Conservation (phyloP, 2,797 vertebrate genomes). For the Leptatherina wallacei region DNA sequence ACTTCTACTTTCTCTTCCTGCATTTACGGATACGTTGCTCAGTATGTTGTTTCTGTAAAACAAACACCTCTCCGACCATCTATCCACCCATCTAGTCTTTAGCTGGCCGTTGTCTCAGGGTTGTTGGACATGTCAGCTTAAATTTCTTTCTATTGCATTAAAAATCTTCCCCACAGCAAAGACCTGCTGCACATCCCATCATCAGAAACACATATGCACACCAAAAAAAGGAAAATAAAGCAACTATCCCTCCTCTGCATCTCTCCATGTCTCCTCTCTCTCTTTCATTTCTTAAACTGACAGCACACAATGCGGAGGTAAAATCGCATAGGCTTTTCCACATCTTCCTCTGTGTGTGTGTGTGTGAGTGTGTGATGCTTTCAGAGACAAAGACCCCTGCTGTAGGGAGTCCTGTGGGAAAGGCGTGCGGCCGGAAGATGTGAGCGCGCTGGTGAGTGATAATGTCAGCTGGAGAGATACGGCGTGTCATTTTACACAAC, state of each 20-base stretch:
- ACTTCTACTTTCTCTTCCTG: background rate
- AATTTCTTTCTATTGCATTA: slow-evolving; percentile 57
- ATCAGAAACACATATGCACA: slow-evolving; percentile 22
- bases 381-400: slow-evolving; percentile 85
- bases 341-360: slow-evolving; percentile 35
- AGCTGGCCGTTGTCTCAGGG: slow-evolving; percentile 54
- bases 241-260: slow-evolving; percentile 47
- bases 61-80: slow-evolving; percentile 23
- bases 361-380: slow-evolving; percentile 60
- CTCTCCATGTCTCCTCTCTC: slow-evolving; percentile 33
- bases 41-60: slow-evolving; percentile 4
- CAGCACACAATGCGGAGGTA: slow-evolving; percentile 74
- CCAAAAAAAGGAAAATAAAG: background rate
- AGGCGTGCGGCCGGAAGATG: slow-evolving; percentile 83
- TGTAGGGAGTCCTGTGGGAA: slow-evolving; percentile 85
- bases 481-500: slow-evolving; percentile 86
- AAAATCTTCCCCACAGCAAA: slow-evolving; percentile 34
- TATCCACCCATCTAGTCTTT: slow-evolving; percentile 32
- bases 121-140: slow-evolving; percentile 64
- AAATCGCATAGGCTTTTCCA: slow-evolving; percentile 66
- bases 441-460: slow-evolving; percentile 84
- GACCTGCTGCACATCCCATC: slow-evolving; percentile 27
- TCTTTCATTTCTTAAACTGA: slow-evolving; percentile 54
- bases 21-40: background rate
- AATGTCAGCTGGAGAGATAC: slow-evolving; percentile 87